These are phyloP conservation scores for Centropus bengalensis DNA, from an alignment of 2,113 vertebrate species.

Conservation along the genomic window DNA sequence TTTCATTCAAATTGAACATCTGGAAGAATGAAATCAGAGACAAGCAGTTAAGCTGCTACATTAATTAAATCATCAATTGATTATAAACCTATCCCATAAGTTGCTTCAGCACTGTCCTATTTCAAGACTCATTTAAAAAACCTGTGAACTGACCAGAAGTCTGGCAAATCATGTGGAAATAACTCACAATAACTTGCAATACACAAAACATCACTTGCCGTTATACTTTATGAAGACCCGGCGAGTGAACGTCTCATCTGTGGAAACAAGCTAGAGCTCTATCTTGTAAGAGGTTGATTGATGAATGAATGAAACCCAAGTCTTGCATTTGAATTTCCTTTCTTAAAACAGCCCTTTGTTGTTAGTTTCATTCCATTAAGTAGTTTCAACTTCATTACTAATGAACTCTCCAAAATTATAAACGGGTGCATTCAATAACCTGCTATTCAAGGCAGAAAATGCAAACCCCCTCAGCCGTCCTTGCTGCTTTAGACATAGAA, in stretches of 20 bases:
- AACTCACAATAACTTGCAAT: too few relatives aligned
- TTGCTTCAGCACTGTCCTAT: not conserved
- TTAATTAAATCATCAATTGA: conserved; percentile 43
- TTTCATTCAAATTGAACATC: conserved; percentile 29
- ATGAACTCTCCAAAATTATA: not conserved
- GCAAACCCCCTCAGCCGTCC: not conserved
- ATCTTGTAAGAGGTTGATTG: not conserved
- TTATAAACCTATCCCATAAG: not conserved
- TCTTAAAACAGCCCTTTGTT: not conserved
- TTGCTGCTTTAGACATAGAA: not conserved
- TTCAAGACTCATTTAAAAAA: not conserved
- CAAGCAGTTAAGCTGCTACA: conserved; percentile 10
- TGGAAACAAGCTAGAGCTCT: not conserved
- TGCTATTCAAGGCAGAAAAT: not conserved
- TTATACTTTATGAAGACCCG: not conserved
- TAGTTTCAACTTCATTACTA: not conserved
- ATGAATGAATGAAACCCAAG: not conserved
- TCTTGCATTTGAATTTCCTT: not conserved
- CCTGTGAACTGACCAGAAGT: accelerated
- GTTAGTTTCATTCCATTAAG: not conserved
- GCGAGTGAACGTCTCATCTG: not conserved
- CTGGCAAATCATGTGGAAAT: not conserved
- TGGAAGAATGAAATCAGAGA: conserved; percentile 14
- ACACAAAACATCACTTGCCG: not conserved
- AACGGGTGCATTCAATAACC: not conserved